Base-by-base conservation (phyloP, 2,888 invertebrate genomes). In the Hirtodrosophila cameraria region DNA sequence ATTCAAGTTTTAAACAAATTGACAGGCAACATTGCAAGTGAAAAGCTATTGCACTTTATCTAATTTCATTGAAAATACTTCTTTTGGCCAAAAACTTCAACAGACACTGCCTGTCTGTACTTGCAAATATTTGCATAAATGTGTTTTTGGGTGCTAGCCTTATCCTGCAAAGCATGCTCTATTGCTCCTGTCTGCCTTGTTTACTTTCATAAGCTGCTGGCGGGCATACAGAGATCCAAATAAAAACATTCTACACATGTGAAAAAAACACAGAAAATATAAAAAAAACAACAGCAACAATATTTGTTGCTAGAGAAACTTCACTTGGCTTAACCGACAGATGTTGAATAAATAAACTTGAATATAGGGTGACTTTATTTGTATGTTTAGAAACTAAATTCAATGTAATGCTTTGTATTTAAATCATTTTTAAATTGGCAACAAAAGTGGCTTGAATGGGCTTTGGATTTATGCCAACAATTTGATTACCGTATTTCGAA, bases 151-250 rank as follows among this genome's bases (percentile, higher is more conserved):
- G 23, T n/a, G n/a, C n/a, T n/a, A n/a, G n/a, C 9, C 35, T 18
- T 4, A 25, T n/a, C 35, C 23, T n/a, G 36, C 13, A 4, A 8
- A 18, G n/a, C 20, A 48, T 27, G 30, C 38, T 30, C 27, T 38
- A 45, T 50, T 31, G 33, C 18, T 15, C 43, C 43, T 43, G 55
- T 28, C 39, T 31, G 53, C n/a, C 57, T 45, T 67, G 70, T 73
- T 83, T 75, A 70, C 61, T 48, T 83, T 64, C 60, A 62, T 55
- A 66, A 59, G 45, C 48, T 54, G 53, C 54, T 46, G 53, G 7
- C 30, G 20, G 69, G 27, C 50, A 50, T 45, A 54, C 46, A 73
- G 36, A 73, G 36, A 23, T 52, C 5, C 39, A 42, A 42, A 61
- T 5, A 45, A 65, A 46, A 55, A 63, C 15, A 33, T 49, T 12